Evolutionary conservation across 2,113 vertebrate genomes (phyloP), one percentile per base, ranked within the genome.

Genomic region (Marcusenius ussheri): DNA sequence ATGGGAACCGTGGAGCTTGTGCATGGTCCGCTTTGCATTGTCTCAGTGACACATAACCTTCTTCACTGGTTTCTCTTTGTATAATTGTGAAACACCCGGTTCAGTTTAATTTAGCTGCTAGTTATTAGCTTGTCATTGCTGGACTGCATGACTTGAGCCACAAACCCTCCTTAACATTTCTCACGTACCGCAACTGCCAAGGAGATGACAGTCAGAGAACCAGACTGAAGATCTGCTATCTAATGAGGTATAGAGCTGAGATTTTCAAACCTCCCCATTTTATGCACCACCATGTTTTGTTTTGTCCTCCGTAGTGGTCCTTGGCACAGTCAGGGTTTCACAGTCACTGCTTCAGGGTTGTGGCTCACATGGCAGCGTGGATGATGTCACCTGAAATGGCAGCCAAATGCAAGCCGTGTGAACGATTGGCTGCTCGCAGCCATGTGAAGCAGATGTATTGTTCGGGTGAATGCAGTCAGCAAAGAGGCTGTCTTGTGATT

Each of bases 181-280:
- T 1, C 90, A 99, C 98, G 0, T 99, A 99, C 49, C 97, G 96
- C 89, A 95, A 97, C 94, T 96, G 97, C 88, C 93, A 90, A n/a
- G 97, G 93, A 66, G 96, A 97, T 56, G 93, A 92, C 92, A 94
- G 95, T 90, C 93, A 96, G 91, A 95, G 94, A 90, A 97, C 97
- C 89, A 96, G 97, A 89, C 93, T 99, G 91, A 98, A 98, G 96
- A 97, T 99, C 93, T 99, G 98, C 92, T 97, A 97, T 92, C 97
- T 99, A 91, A 99, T 99, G 97, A 98, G 98, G 98, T 99, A 96
- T 97, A 92, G 9, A 86, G 7, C 45, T 46, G 6, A 35, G 1
- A 39, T 87, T 53, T 15, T 49, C 11, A 13, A 27, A 42, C 46
- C 35, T 17, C 74, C 8, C 70, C 24, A 42, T 39, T 62, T 9